A percentile compares a stretch with the other conserved stretches of the same genome.
Conservation (phyloP, 1,140 invertebrate genomes). For the Luehdorfia chinensis region DNA sequence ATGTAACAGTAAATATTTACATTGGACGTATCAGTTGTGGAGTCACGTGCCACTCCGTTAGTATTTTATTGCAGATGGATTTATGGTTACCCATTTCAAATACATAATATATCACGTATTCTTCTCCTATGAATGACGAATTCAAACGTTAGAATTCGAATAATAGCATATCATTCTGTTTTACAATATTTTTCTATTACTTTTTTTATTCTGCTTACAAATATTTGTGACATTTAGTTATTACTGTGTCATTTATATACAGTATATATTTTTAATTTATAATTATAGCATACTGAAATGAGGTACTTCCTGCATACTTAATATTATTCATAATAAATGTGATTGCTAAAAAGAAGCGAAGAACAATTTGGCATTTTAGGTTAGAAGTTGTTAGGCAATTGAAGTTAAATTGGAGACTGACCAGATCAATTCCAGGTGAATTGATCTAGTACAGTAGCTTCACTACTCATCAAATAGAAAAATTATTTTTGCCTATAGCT, state of each 20-base stretch:
- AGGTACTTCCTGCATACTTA: no score
- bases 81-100: constrained; percentile 51
- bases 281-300: no score
- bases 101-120: constrained; percentile 38
- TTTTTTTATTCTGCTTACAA: background rate
- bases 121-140: constrained; percentile 18
- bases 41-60: constrained; percentile 52
- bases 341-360: no score
- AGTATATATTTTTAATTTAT: no score
- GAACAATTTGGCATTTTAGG: no score
- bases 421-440: no score
- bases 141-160: constrained; percentile 19
- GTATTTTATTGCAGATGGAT: constrained; percentile 59
- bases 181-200: constrained; percentile 4
- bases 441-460: no score
- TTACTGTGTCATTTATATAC: background rate
- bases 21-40: constrained; percentile 39
- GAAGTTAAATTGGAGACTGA: no score
- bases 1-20: constrained; percentile 55
- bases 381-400: no score
- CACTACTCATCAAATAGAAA: no score
- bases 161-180: constrained; percentile 17
- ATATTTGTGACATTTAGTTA: background rate
- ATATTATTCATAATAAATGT: no score
- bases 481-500: no score